Evolutionary conservation across 2,888 invertebrate species (phyloP).

Genomic region (Liodrosophila aerea): DNA sequence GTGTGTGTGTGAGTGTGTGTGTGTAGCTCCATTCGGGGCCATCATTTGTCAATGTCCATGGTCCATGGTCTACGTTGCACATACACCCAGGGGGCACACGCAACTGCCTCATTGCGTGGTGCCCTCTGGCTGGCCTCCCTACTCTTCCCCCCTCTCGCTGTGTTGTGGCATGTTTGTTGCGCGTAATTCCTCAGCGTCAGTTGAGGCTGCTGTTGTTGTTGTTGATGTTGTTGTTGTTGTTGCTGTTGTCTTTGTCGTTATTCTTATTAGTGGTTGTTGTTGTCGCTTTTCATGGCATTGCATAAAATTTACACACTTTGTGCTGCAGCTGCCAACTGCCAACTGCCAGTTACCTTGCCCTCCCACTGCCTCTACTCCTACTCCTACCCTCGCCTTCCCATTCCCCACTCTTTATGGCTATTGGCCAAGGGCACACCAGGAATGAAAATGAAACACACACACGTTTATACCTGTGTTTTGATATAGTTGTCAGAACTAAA

Average conservation of each 20-base stretch:
- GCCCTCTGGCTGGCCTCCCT: slow-evolving; percentile 25
- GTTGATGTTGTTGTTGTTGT: slow-evolving; percentile 15
- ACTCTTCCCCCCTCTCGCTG: slow-evolving; percentile 4
- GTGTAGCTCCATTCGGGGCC: slow-evolving; percentile 35
- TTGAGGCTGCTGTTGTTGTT: slow-evolving; percentile 9
- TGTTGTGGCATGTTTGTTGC: slow-evolving; percentile 62
- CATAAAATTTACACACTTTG: slow-evolving; percentile 38
- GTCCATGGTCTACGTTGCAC: slow-evolving; percentile 18
- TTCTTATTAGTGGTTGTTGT: background rate
- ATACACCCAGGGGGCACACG: slow-evolving; percentile 48
- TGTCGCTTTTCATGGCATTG: slow-evolving; percentile 35
- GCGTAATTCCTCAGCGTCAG: slow-evolving; percentile 63
- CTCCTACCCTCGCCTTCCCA: background rate
- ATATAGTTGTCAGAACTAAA: slow-evolving; percentile 23
- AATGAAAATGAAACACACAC: slow-evolving; percentile 13
- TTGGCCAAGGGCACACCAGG: slow-evolving; percentile 7
- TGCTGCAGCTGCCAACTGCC: background rate
- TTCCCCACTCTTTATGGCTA: background rate
- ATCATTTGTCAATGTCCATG: slow-evolving; percentile 73
- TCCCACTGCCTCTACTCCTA: background rate
- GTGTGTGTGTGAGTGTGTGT: too few relatives aligned
- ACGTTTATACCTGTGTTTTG: background rate
- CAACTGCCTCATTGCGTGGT: slow-evolving; percentile 49
- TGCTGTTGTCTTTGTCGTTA: slow-evolving; percentile 13
- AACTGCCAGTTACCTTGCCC: background rate